Evolutionary conservation across 1,140 invertebrate genomes (phyloP).

Genomic region (Ceratitis capitata): DNA sequence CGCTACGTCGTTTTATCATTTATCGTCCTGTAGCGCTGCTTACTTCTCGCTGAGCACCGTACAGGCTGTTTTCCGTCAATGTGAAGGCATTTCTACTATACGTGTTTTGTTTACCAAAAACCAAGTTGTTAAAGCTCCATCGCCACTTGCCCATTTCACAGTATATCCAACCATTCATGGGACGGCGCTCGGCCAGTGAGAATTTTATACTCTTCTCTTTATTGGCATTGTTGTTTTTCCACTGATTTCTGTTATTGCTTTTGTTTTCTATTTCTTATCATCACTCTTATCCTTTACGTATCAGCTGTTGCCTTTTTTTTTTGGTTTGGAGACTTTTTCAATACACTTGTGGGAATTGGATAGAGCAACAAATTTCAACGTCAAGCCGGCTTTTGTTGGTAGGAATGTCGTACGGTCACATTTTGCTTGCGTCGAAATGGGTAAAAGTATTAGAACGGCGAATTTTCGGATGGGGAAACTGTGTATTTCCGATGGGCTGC

Average conservation of each 20-base stretch:
- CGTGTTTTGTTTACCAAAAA: constrained; percentile 13
- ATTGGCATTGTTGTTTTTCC: background rate
- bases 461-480: no score
- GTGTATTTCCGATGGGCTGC: no score
- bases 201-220: background rate
- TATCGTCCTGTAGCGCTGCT: no score
- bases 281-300: background rate
- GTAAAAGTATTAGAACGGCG: background rate
- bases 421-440: background rate
- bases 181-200: background rate
- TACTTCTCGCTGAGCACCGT: no score
- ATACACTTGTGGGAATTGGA: background rate
- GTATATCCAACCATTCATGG: background rate
- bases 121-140: background rate
- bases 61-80: constrained; percentile 47
- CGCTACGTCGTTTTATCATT: no score
- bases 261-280: background rate
- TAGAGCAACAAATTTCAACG: background rate
- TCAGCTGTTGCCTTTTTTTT: constrained; percentile 34
- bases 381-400: background rate
- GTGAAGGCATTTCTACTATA: constrained; percentile 40
- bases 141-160: background rate
- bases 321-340: background rate
- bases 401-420: background rate
- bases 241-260: constrained; percentile 1